Conservation (phyloP, 2,113 vertebrate species). For the Sorex araneus region DNA sequence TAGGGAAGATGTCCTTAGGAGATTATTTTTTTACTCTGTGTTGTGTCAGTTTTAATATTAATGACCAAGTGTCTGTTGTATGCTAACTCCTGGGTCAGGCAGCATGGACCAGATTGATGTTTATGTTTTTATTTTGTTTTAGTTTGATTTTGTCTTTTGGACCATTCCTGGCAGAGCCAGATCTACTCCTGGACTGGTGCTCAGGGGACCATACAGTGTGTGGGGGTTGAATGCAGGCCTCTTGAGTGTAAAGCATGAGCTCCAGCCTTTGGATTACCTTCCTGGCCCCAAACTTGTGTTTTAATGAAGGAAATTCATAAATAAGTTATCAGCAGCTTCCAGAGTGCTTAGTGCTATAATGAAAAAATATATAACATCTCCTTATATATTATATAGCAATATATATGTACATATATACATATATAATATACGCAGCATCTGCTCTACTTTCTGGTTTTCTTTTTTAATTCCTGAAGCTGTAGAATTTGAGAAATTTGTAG, state of each 20-base stretch:
- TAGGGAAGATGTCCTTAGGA: not conserved
- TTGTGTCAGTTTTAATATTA: conserved; percentile 42
- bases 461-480: not conserved
- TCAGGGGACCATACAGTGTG: no score
- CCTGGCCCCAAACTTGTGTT: not conserved
- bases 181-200: no score
- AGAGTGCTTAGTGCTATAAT: not conserved
- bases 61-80: not conserved
- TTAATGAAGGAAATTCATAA: conserved; percentile 30
- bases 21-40: conserved; percentile 32
- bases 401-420: no score
- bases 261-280: no score
- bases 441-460: not conserved
- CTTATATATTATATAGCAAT: not conserved
- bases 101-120: conserved; percentile 21
- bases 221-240: no score
- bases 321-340: not conserved
- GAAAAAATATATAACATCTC: not conserved
- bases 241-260: no score
- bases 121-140: not conserved
- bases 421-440: not conserved
- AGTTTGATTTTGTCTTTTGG: not conserved
- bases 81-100: not conserved
- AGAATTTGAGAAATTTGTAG: conserved; percentile 44
- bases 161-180: no score